Evolutionary conservation across 2,113 vertebrate genomes (phyloP).

Genomic region (Leptocoma aspasia): DNA sequence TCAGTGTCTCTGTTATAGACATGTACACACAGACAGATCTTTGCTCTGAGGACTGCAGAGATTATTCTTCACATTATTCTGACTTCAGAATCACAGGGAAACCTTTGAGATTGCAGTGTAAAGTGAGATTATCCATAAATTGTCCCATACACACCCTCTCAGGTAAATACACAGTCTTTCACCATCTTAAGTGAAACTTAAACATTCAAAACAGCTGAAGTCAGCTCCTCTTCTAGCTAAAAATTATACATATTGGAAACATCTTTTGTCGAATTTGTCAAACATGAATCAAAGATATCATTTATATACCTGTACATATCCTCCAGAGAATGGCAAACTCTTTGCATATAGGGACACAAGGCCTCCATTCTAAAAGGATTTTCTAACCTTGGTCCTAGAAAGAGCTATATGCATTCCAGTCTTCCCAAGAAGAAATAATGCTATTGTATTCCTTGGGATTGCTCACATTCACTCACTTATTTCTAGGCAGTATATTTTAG

Average conservation of each 20-base stretch:
- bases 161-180: not conserved
- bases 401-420: not conserved
- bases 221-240: not conserved
- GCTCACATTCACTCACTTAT: not conserved
- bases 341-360: not conserved
- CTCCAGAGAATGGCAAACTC: not conserved
- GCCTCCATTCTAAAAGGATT: not conserved
- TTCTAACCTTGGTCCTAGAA: not conserved
- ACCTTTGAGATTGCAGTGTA: not conserved
- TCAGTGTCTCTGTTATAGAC: not conserved
- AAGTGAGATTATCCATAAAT: not conserved
- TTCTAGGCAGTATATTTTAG: not conserved
- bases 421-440: not conserved
- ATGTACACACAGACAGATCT: not conserved
- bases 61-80: not conserved
- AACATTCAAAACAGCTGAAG: not conserved
- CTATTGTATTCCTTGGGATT: not conserved
- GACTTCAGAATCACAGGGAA: not conserved
- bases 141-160: not conserved
- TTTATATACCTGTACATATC: not conserved
- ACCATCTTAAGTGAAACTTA: not conserved
- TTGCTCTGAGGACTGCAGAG: not conserved
- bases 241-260: not conserved
- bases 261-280: not conserved
- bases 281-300: not conserved